A percentile compares a stretch with the other conserved stretches of the same genome.
Evolutionary conservation across 2,797 vertebrate genomes (phyloP).

Genomic region (Schizopygopsis malacanthus): DNA sequence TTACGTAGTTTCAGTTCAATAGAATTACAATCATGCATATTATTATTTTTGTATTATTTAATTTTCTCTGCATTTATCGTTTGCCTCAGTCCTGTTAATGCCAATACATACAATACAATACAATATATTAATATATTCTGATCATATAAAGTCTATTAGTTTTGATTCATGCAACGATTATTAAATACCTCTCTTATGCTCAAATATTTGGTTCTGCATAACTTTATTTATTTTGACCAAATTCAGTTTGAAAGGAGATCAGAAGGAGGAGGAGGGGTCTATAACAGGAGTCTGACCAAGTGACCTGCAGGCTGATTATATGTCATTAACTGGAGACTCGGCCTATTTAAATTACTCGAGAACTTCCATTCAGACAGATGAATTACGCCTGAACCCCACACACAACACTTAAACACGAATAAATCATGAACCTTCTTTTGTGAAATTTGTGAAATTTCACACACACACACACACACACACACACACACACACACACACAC

Average conservation of each 20-base stretch:
- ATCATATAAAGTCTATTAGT: not conserved
- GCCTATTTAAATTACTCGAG: conserved; percentile 95
- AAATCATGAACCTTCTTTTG: conserved; percentile 76
- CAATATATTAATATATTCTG: not conserved
- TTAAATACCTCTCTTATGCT: conserved; percentile 52
- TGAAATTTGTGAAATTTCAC: conserved; percentile 68
- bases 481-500: conserved; percentile 37
- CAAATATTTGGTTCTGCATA: conserved; percentile 81
- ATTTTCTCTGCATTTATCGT: not conserved
- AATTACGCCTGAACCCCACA: conserved; percentile 76
- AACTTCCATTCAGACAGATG: conserved; percentile 93
- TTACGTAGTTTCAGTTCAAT: not conserved
- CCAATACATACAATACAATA: no score
- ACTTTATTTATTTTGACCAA: conserved; percentile 88
- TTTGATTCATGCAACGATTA: conserved; percentile 43
- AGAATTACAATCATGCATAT: not conserved
- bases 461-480: conserved; percentile 56
- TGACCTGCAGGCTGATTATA: conserved; percentile 99
- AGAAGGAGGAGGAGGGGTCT: conserved; percentile 83
- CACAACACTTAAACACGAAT: conserved; percentile 81
- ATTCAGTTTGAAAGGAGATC: conserved; percentile 93
- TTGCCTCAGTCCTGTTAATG: not conserved
- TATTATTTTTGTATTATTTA: not conserved
- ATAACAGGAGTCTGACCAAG: conserved; percentile 96
- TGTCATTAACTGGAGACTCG: conserved; percentile 99